Evolutionary conservation across 2,113 vertebrate species (phyloP).

Genomic region (Steatornis caripensis): DNA sequence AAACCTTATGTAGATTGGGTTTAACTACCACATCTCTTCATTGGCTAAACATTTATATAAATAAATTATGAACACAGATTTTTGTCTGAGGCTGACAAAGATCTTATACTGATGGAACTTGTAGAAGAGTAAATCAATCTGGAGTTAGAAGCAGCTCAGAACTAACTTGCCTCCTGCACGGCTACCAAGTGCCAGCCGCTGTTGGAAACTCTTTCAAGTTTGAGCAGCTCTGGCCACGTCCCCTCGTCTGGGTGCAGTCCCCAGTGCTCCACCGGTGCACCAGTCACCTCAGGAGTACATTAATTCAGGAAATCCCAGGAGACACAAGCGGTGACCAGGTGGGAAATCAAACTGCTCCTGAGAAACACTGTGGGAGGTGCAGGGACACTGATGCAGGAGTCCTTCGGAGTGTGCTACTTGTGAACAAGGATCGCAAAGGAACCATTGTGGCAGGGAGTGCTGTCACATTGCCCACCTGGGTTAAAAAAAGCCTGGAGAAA

Average conservation of each 20-base stretch:
- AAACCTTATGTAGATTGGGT: background rate
- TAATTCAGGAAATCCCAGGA: background rate
- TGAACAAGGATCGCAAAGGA: background rate
- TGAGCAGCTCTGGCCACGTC: background rate
- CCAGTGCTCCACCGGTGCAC: no score
- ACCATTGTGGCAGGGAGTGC: background rate
- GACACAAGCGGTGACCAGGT: background rate
- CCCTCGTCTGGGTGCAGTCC: background rate
- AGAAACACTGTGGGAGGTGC: background rate
- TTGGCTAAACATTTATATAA: background rate
- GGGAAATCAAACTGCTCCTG: background rate
- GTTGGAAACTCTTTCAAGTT: background rate
- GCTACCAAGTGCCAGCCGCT: background rate
- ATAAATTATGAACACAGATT: background rate
- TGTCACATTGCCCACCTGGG: background rate
- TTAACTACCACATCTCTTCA: constrained; percentile 26
- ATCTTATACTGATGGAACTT: background rate
- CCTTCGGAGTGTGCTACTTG: no score
- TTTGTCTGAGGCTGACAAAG: background rate
- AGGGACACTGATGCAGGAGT: background rate
- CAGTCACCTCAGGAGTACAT: background rate
- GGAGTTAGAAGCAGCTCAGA: background rate
- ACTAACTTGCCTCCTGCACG: background rate
- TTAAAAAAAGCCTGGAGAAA: background rate
- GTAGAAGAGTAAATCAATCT: background rate